Conservation (phyloP, 2,797 vertebrate genomes). For the Leucoraja ocellata region DNA sequence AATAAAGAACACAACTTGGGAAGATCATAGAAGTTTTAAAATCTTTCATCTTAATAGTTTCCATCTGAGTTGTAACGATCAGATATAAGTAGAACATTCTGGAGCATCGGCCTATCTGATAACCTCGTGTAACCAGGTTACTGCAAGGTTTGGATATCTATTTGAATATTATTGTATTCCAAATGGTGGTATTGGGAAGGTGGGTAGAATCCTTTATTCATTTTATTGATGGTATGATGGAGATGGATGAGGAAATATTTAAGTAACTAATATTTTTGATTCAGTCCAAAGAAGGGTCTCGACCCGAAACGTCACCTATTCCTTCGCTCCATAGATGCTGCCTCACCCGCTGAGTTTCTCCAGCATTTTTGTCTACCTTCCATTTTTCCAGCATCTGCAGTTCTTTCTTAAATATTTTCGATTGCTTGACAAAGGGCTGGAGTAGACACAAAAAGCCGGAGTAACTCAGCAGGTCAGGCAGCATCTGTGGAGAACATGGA, state of each 20-base stretch:
- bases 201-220: neutral
- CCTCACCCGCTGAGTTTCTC: no score
- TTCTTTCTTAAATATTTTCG: neutral
- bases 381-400: no score
- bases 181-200: neutral
- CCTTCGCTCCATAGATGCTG: no score
- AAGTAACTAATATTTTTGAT: neutral
- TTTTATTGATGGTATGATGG: neutral
- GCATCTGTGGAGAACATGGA: no score
- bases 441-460: no score
- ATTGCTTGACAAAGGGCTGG: no score
- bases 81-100: slow-evolving; percentile 41
- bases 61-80: slow-evolving; percentile 55
- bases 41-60: slow-evolving; percentile 62
- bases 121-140: slow-evolving; percentile 43
- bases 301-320: no score
- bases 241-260: neutral
- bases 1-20: slow-evolving; percentile 34
- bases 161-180: slow-evolving; percentile 1
- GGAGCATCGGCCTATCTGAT: slow-evolving; percentile 36
- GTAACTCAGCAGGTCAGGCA: no score
- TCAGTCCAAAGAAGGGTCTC: neutral
- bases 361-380: no score
- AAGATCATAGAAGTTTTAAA: slow-evolving; percentile 45
- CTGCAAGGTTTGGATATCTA: slow-evolving; percentile 40